phyloP scores from a whole-genome alignment of 1,140 invertebrate species.

The Plutomurus gul region DNA sequence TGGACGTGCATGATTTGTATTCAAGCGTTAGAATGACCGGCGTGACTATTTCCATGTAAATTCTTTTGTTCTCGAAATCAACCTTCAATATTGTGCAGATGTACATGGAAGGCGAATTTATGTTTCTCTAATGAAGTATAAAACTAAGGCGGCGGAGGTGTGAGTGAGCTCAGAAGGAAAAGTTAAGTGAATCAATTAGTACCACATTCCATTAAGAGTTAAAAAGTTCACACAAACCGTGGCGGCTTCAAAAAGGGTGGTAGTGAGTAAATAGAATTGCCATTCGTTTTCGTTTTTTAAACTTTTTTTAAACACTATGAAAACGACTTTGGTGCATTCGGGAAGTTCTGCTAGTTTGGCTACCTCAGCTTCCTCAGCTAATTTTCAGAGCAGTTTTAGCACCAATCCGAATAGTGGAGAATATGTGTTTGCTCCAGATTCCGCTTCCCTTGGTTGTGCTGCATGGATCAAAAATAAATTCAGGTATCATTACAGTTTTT shows the following conservation, averaged over 20 bases:
- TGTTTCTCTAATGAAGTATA: no score
- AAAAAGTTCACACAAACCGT: not conserved
- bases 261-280: not conserved
- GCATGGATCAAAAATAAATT: constrained; percentile 32
- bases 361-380: not conserved
- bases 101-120: no score
- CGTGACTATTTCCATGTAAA: no score
- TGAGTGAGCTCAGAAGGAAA: no score
- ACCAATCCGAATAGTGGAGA: not conserved
- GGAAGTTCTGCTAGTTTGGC: constrained; percentile 44
- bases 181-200: not conserved
- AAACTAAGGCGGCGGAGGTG: no score
- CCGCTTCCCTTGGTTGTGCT: not conserved
- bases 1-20: no score
- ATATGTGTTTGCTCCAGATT: not conserved
- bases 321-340: constrained; percentile 44
- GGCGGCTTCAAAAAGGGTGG: not conserved
- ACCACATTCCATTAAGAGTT: not conserved
- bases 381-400: not conserved
- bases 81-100: no score
- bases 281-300: not conserved
- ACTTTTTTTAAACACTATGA: constrained; percentile 38
- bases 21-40: no score
- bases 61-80: no score
- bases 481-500: no score